Base-by-base conservation (phyloP, 2,797 vertebrate genomes). In the Peromyscus aztecus region DNA sequence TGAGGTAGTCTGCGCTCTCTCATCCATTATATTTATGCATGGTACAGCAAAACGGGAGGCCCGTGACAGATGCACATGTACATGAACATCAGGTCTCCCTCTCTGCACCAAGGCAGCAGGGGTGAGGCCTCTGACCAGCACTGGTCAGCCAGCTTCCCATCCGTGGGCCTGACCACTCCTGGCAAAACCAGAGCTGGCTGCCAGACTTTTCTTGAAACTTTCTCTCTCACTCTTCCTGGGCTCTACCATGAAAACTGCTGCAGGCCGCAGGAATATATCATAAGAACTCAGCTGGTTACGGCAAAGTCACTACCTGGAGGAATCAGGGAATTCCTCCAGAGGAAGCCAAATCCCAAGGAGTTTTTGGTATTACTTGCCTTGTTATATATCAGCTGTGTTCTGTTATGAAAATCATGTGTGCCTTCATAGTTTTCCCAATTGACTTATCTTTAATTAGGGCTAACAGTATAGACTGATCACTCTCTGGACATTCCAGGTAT, bases 61-160 rank as follows among this genome's bases (percentile, higher is more conserved):
- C 0, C 0, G 0, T 23, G 16, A 37, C 2, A 17, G 1, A 1
- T 5, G 2, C 8, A 5, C 2, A 0, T 34, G 3, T 0, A 4
- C 3, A 0, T 1, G 16, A 57, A 40, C 19, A 19, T 5, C 1
- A 17, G 80, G 11, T 4, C 81, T 57, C 27, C 31, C 11, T 59
- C 46, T 81, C 13, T 4, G 5, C 31, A 12, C 14, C 11, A n/a
- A 23, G 7, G 2, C 71, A 49, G 55, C 37, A 83, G 29, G 46
- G 6, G 9, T 1, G 23, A 69, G 67, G 6, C 34, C 13, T 52
- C 13, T 0, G 24, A 29, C 17, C 4, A 73, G 69, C 9, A 37
- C 0, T 4, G 17, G 63, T 17, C 63, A 27, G 61, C 61, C 49
- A 21, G 61, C 46, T n/a, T 6, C 49, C 69, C 5, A 27, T 37